Percentiles rank a stretch among this genome's conserved stretches.
These are phyloP conservation scores for Hirtodrosophila histrioides DNA, from an alignment of 2,888 invertebrate species.

Conservation along the genomic window DNA sequence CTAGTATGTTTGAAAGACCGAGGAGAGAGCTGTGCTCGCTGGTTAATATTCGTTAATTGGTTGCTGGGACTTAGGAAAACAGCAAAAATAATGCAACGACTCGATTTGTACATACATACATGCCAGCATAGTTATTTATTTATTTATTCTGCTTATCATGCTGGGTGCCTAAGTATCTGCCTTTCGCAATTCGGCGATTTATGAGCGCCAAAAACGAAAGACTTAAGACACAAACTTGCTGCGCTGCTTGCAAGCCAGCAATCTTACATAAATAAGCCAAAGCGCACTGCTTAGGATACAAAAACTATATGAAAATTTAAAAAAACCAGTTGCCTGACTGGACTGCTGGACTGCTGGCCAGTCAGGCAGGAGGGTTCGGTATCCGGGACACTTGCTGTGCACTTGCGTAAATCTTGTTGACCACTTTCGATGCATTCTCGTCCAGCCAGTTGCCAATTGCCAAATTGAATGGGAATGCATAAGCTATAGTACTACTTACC, in stretches of 20 bases:
- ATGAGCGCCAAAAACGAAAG: constrained; percentile 57
- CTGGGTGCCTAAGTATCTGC: constrained; percentile 16
- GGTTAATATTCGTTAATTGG: too few species aligned
- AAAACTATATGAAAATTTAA: constrained; percentile 4
- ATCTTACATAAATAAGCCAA: constrained; percentile 58
- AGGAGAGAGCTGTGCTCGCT: too few species aligned
- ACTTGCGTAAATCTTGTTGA: constrained; percentile 58
- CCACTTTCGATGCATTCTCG: constrained; percentile 28
- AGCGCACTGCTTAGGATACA: constrained; percentile 18
- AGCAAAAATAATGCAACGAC: constrained; percentile 28
- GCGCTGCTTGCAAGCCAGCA: constrained; percentile 24
- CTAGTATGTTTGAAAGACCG: too few species aligned
- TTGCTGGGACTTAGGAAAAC: too few species aligned
- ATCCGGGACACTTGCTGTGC: constrained; percentile 13
- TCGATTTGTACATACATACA: constrained; percentile 16
- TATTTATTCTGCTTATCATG: constrained; percentile 67
- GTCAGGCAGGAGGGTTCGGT: neutral
- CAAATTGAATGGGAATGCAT: constrained; percentile 8
- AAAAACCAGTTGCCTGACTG: constrained; percentile 45
- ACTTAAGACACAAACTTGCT: constrained; percentile 68
- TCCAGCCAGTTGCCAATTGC: constrained; percentile 36
- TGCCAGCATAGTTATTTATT: constrained; percentile 9
- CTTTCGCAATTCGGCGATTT: constrained; percentile 55
- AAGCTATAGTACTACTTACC: too few species aligned
- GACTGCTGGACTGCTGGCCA: too few species aligned